Evolutionary conservation across 1,140 invertebrate genomes (phyloP).

Genomic region (Aporrectodea caliginosa): DNA sequence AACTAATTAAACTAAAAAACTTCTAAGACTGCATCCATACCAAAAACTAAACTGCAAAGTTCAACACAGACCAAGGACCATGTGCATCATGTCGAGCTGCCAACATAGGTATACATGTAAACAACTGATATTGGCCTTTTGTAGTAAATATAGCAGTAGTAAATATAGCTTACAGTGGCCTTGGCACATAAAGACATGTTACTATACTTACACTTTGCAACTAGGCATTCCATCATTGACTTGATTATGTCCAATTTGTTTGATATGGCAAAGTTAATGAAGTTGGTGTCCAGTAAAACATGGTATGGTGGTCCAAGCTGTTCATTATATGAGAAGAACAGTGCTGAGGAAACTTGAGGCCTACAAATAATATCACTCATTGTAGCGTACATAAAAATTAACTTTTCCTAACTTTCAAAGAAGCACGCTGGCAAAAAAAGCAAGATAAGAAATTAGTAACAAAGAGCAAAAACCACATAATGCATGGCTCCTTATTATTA

Average conservation of each 20-base stretch:
- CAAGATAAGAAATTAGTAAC: background rate
- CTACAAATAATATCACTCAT: slow-evolving; percentile 38
- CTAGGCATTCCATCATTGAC: slow-evolving; percentile 98
- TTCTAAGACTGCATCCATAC: too few relatives aligned
- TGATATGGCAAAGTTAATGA: slow-evolving; percentile 98
- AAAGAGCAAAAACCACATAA: background rate
- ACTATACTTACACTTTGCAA: slow-evolving; percentile 88
- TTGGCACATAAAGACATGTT: too few relatives aligned
- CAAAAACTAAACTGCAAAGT: too few relatives aligned
- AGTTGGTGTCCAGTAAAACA: slow-evolving; percentile 95
- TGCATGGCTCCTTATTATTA: too few relatives aligned
- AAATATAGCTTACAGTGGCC: too few relatives aligned
- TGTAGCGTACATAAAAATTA: background rate
- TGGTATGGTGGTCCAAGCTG: slow-evolving; percentile 97
- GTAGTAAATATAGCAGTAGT: too few relatives aligned
- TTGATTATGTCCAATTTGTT: slow-evolving; percentile 95
- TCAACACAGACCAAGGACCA: too few relatives aligned
- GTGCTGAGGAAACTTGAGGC: slow-evolving; percentile 80
- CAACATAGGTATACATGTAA: too few relatives aligned
- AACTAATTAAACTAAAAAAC: too few relatives aligned
- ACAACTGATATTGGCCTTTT: too few relatives aligned
- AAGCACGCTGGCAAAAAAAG: background rate
- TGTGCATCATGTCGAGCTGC: too few relatives aligned
- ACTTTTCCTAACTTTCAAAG: background rate
- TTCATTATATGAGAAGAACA: slow-evolving; percentile 99